phyloP scores from a whole-genome alignment of 2,113 vertebrate genomes.

The Ptyas mucosa region DNA sequence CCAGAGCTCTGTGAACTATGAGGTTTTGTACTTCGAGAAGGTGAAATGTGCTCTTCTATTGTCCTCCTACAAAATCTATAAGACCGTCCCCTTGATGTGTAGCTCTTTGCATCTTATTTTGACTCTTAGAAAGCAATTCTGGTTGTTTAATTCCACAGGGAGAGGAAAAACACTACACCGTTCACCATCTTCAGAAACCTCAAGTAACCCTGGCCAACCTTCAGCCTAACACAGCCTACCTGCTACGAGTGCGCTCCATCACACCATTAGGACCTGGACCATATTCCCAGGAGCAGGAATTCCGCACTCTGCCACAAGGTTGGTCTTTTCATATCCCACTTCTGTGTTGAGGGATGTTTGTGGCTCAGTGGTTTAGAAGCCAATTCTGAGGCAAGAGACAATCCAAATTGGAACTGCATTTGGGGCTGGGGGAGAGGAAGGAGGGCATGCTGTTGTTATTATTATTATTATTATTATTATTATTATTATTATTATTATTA shows the following conservation, averaged over 20 bases:
- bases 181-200: conserved; percentile 67
- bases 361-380: not conserved
- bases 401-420: not conserved
- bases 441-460: not conserved
- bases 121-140: not conserved
- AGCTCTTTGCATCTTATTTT: not conserved
- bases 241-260: conserved; percentile 69
- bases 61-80: not conserved
- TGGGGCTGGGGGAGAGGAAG: too few relatives aligned
- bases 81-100: not conserved
- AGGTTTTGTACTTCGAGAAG: conserved; percentile 68
- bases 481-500: not conserved
- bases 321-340: not conserved
- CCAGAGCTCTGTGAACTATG: conserved; percentile 56
- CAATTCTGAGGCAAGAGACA: not conserved
- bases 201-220: conserved; percentile 70
- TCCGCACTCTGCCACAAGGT: conserved; percentile 73
- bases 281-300: conserved; percentile 72
- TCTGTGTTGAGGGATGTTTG: not conserved
- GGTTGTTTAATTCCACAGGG: conserved; percentile 50
- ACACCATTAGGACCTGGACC: conserved; percentile 69
- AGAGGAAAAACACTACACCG: conserved; percentile 70
- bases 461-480: not conserved
- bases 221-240: conserved; percentile 72
- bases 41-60: conserved; percentile 29